phyloP scores from a whole-genome alignment of 2,888 invertebrate species.

The Pachydiplax longipennis region DNA sequence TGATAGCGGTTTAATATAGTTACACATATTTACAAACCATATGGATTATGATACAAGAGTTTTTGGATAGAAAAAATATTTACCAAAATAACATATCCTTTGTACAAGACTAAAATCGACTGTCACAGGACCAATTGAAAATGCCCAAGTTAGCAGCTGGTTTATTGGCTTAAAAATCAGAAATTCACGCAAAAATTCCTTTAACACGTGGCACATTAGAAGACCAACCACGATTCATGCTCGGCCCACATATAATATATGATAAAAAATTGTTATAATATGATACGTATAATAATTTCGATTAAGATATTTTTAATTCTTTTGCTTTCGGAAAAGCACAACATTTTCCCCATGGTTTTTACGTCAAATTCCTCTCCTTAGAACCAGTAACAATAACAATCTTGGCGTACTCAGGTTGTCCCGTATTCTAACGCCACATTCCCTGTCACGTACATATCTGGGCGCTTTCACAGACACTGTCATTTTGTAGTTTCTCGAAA shows the following conservation, averaged over 20 bases:
- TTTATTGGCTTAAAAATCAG: conserved; percentile 22
- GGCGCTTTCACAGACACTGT: neutral
- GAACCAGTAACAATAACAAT: neutral
- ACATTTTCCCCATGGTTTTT: neutral
- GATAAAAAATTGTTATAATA: conserved; percentile 23
- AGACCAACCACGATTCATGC: neutral
- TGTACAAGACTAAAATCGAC: conserved; percentile 33
- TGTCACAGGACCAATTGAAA: conserved; percentile 28
- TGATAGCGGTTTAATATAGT: conserved; percentile 17
- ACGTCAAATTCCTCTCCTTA: neutral
- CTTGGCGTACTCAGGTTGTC: neutral
- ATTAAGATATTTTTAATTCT: conserved; percentile 14
- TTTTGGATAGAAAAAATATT: conserved; percentile 18
- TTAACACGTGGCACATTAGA: neutral
- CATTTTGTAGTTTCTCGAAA: neutral
- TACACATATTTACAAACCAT: conserved; percentile 39
- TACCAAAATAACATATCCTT: conserved; percentile 33
- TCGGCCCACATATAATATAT: conserved; percentile 10
- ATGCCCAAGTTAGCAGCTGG: conserved; percentile 40
- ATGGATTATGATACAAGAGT: conserved; percentile 32
- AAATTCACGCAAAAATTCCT: neutral
- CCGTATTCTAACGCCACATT: neutral
- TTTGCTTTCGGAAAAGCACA: neutral
- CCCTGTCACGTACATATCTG: neutral
- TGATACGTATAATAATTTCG: conserved; percentile 40